Percentiles rank a stretch among this genome's conserved stretches.
Conservation (phyloP, 2,797 vertebrate species). For the Helicolenus hilgendorfi region DNA sequence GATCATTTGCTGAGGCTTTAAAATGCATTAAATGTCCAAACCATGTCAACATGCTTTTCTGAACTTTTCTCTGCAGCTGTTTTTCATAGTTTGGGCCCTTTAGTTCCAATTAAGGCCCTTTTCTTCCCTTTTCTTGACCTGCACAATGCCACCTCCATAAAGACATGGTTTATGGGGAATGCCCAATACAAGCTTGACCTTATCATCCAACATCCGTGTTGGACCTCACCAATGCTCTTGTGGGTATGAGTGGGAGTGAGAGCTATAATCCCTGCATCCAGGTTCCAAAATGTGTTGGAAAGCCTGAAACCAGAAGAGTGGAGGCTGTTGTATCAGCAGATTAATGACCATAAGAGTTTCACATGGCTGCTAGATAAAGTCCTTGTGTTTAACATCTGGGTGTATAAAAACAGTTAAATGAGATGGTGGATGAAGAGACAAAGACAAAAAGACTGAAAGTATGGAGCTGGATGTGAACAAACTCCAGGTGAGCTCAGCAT, state of each 20-base stretch:
- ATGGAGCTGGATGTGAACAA: background rate
- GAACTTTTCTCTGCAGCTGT: background rate
- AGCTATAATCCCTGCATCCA: too few species aligned
- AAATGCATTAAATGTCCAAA: background rate
- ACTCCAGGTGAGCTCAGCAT: background rate
- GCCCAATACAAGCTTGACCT: too few species aligned
- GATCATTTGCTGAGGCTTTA: background rate
- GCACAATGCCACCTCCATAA: background rate
- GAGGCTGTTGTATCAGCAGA: background rate
- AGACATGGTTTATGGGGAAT: background rate
- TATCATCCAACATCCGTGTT: background rate
- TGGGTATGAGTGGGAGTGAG: background rate
- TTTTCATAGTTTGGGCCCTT: background rate
- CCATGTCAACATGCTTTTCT: background rate
- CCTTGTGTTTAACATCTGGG: background rate
- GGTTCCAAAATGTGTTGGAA: background rate
- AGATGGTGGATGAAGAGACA: background rate
- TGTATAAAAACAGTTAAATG: background rate
- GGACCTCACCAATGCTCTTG: background rate
- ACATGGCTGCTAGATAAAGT: background rate
- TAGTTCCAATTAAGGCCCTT: background rate
- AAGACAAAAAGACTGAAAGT: background rate
- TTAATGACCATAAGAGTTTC: background rate
- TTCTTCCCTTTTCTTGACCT: background rate
- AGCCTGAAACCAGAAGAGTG: background rate